Percentiles rank a stretch among this genome's conserved stretches.
phyloP scores from a whole-genome alignment of 2,113 vertebrate genomes.

The Axis porcinus region DNA sequence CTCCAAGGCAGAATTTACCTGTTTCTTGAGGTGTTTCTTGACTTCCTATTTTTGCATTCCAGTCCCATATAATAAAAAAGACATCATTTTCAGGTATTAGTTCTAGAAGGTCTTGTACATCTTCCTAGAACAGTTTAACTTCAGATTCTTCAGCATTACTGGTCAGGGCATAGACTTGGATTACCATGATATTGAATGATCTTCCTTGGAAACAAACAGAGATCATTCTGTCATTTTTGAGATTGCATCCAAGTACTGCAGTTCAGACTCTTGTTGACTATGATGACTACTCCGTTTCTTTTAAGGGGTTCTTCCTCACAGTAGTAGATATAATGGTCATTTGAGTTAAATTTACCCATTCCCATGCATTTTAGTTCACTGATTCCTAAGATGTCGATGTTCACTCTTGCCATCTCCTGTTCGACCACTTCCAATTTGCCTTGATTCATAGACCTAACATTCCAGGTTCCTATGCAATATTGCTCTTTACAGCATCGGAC shows the following conservation, averaged over 20 bases:
- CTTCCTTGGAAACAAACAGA: background rate
- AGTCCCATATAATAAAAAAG: background rate
- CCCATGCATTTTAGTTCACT: background rate
- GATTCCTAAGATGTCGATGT: background rate
- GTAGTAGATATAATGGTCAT: background rate
- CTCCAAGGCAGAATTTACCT: background rate
- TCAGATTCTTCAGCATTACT: background rate
- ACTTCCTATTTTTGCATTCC: background rate
- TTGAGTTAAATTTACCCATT: background rate
- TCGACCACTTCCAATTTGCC: background rate
- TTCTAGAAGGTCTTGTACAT: background rate
- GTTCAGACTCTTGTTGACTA: background rate
- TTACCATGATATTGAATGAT: background rate
- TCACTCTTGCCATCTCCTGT: background rate
- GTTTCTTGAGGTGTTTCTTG: background rate
- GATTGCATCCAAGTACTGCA: background rate
- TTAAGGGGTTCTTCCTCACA: background rate
- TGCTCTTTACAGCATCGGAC: background rate
- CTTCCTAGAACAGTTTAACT: background rate
- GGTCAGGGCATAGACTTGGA: background rate
- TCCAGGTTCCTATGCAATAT: background rate
- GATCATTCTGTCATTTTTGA: background rate
- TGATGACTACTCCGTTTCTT: background rate
- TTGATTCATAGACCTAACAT: background rate
- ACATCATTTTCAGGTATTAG: background rate